Evolutionary conservation across 2,113 vertebrate genomes (phyloP).

Genomic region (Glaucomys volans): DNA sequence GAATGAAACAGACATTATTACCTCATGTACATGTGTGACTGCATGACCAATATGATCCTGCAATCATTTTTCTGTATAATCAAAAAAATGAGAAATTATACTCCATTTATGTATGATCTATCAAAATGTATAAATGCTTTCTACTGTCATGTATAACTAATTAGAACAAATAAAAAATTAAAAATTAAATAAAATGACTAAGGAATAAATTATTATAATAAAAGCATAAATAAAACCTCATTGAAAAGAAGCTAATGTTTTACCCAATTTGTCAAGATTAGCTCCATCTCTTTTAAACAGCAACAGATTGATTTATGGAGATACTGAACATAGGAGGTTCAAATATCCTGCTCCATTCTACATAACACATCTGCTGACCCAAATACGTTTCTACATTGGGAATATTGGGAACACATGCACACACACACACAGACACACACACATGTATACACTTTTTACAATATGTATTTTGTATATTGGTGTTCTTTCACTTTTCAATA

Average conservation of each 20-base stretch:
- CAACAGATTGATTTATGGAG: not conserved
- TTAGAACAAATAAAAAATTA: too few species aligned
- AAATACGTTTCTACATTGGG: not conserved
- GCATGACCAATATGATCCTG: too few species aligned
- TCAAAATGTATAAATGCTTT: too few species aligned
- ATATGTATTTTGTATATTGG: not conserved
- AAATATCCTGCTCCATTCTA: slow-evolving; percentile 17
- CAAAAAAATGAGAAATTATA: too few species aligned
- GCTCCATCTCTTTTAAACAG: slow-evolving; percentile 43
- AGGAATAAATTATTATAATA: slow-evolving; percentile 28
- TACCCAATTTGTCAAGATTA: not conserved
- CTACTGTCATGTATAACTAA: too few species aligned
- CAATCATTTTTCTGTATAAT: too few species aligned
- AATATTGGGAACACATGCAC: not conserved
- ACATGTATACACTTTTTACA: not conserved
- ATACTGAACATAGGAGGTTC: not conserved
- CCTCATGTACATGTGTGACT: too few species aligned
- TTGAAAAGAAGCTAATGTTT: slow-evolving; percentile 50
- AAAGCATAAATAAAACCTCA: slow-evolving; percentile 53
- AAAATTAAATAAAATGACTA: slow-evolving; percentile 62
- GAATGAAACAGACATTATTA: too few species aligned
- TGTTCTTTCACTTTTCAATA: slow-evolving; percentile 32
- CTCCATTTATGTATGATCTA: too few species aligned
- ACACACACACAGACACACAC: not conserved
- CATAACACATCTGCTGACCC: not conserved